Evolutionary conservation across 2,797 vertebrate genomes (phyloP).

Genomic region (Bradypodion ventrale): DNA sequence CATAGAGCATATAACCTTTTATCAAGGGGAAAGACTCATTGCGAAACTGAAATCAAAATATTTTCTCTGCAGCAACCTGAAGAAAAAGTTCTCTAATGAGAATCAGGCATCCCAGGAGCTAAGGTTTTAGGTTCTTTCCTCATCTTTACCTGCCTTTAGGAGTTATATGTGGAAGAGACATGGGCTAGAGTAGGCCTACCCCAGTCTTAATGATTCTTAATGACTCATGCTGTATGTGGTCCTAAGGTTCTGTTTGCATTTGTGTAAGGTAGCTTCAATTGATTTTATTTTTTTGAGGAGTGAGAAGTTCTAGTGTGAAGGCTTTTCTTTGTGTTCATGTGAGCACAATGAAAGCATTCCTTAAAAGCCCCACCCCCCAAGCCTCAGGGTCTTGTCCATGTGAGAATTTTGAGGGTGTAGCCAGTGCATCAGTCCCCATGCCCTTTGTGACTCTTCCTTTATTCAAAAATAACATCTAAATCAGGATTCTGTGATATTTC

Average conservation of each 20-base stretch:
- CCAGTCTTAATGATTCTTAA: not conserved
- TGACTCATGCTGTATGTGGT: not conserved
- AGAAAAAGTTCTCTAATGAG: not conserved
- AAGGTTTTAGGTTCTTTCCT: not conserved
- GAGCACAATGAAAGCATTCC: not conserved
- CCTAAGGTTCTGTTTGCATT: not conserved
- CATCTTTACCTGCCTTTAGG: not conserved
- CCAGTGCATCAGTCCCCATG: too few species aligned
- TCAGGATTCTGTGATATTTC: not conserved
- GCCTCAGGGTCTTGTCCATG: not conserved
- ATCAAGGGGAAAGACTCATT: conserved; percentile 19
- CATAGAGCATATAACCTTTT: conserved; percentile 48
- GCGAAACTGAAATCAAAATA: conserved; percentile 50
- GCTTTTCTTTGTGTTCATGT: not conserved
- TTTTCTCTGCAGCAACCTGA: not conserved
- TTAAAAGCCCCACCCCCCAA: not conserved
- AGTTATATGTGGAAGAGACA: too few species aligned
- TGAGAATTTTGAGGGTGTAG: not conserved
- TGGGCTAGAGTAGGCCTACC: too few species aligned
- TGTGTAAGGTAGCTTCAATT: too few species aligned
- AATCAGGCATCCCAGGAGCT: not conserved
- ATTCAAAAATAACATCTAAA: not conserved
- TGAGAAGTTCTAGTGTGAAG: not conserved
- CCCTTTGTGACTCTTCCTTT: not conserved
- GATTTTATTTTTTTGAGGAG: too few species aligned